Evolutionary conservation across 1,140 invertebrate species (phyloP).

Genomic region (Bombus turneri): DNA sequence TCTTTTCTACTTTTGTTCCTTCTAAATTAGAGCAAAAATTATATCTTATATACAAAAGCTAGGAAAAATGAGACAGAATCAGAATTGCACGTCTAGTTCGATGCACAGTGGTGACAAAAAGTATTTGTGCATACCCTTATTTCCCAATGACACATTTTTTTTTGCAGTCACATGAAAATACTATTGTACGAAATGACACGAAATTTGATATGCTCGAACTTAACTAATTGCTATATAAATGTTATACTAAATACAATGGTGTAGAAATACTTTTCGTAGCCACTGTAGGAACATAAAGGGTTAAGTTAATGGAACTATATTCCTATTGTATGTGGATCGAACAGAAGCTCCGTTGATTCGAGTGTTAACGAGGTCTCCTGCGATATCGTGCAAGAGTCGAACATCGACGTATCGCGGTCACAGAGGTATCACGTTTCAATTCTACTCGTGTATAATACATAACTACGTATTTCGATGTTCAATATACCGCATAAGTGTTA

Average conservation of each 20-base stretch:
- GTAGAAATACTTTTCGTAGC: no score
- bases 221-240: no score
- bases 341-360: background rate
- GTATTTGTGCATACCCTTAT: no score
- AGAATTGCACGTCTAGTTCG: no score
- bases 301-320: background rate
- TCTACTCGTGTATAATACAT: background rate
- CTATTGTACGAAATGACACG: no score
- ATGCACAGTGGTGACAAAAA: no score
- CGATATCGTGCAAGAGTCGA: background rate
- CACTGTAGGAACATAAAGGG: background rate
- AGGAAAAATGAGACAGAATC: no score
- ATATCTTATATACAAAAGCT: no score
- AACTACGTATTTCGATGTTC: background rate
- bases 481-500: background rate
- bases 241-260: no score
- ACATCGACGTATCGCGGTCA: slow-evolving; percentile 6
- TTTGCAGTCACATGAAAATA: no score
- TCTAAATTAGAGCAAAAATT: background rate
- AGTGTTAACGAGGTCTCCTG: background rate
- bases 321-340: background rate
- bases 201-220: no score
- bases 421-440: slow-evolving; percentile 13
- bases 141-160: no score
- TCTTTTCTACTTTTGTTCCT: background rate